These are phyloP conservation scores for Planococcus citri DNA, from an alignment of 1,140 invertebrate genomes.

Conservation along the genomic window DNA sequence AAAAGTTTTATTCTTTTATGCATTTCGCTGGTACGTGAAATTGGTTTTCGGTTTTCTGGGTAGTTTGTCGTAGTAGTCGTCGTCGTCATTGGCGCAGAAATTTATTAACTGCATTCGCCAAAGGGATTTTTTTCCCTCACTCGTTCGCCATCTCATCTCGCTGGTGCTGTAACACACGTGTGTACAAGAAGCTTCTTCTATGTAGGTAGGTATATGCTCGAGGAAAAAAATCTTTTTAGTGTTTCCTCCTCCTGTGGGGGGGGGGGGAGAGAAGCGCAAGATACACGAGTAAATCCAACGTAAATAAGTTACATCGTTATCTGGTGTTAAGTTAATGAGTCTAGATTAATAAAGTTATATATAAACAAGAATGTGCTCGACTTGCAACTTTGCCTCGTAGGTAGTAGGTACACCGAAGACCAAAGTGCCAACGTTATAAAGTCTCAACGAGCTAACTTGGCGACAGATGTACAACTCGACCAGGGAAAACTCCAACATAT, in stretches of 20 bases:
- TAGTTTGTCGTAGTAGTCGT: background rate
- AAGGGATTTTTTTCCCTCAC: background rate
- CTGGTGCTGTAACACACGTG: no score
- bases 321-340: conserved; percentile 13
- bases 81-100: background rate
- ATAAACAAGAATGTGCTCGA: background rate
- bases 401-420: background rate
- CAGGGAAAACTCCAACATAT: background rate
- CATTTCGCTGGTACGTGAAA: conserved; percentile 16
- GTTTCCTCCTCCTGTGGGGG: no score
- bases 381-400: background rate
- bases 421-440: background rate
- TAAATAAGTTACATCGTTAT: conserved; percentile 15
- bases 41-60: conserved; percentile 15
- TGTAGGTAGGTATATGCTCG: no score
- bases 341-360: conserved; percentile 19
- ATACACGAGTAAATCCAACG: conserved; percentile 4
- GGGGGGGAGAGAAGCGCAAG: no score
- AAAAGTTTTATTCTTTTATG: conserved; percentile 19
- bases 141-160: no score
- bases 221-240: no score
- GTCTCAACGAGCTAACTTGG: conserved; percentile 7
- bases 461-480: conserved; percentile 14
- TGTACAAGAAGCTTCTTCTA: background rate
- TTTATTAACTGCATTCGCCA: background rate